Base-by-base conservation (phyloP, 2,113 vertebrate species). In the Hydrochoerus hydrochaeris region DNA sequence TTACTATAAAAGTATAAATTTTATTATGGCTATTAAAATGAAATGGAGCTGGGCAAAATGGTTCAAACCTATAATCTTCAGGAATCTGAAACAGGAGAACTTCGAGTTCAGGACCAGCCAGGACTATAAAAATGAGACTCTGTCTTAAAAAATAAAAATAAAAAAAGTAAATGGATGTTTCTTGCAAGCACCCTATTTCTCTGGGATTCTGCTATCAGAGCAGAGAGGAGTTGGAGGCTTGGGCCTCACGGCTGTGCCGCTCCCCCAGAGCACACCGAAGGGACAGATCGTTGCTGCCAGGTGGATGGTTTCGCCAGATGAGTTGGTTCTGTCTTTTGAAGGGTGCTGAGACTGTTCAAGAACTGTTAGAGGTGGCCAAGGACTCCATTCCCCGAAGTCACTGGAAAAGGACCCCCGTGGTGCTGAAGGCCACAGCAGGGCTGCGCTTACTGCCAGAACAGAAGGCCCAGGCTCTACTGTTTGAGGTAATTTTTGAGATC, bases 341-440 rank as follows among this genome's bases (percentile, higher is more conserved):
- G 99, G 99, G 99, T 90, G 99, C 99, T 81, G 99, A 99, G 98
- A 99, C 98, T 16, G 98, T 99, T 94, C 99, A 98, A 88, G 98
- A 98, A 94, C 97, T 99, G 95, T 98, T 99, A 97, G 99, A 99
- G 89, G 98, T 99, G 91, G 99, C 99, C 58, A 98, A 99, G 98
- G 99, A 99, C 98, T 99, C 99, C 0, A 98, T 99, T 32, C 99
- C 99, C 17, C 98, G 98, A 97, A 99, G 99, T 3, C 99, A 99
- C 17, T 99, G 99, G 99, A 98, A 96, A 87, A 99, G 98, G 97
- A 99, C 99, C 16, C 99, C 99, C 0, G 99, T 99, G 95, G 99
- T 99, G 90, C 98, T 99, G 97, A 99, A 99, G 99, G 99, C 99
- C 94, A 99, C 99, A 0, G 99, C 99, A 10, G 99, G 99, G 85